Evolutionary conservation across 2,888 invertebrate genomes (phyloP), one percentile per base, ranked within the genome.

Genomic region (Polia nebulosa): DNA sequence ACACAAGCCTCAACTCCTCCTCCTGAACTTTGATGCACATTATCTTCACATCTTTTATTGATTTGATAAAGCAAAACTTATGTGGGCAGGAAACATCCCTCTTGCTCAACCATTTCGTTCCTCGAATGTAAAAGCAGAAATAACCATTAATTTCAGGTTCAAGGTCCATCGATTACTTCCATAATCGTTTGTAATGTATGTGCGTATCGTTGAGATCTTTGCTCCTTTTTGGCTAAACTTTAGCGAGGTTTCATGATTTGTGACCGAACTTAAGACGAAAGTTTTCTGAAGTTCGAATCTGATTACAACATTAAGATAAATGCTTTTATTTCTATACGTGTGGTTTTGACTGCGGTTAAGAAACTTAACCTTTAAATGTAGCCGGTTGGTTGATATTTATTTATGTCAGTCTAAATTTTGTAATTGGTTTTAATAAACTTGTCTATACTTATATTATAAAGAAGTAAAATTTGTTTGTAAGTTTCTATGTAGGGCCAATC

Each of bases 301-400:
- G 78, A 72, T 72, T 71, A 59, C 25, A 57, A 20, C 41, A 8
- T 58, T 57, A 56, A 77, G 78, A 72, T 72, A 71, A 59, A 77
- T 71, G 72, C 34, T 77, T 63, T 77, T 59, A 70, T 77, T 77
- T 71, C 41, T 25, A 55, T 49, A 34, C 29, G 71, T 47, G 53
- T 47, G 71, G 71, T 58, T 77, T 70, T 58, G 45, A 57, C 52
- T 39, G 34, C 8, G 32, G 25, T 34, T n/a, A 45, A 27, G 36
- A 25, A 61, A 47, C 25, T 3, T 27, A n/a, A 34, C 13, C n/a
- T 44, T 36, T 34, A n/a, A n/a, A 8, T 15, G 45, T 22, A 17
- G 13, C 3, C 4, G 0, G 7, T n/a, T 41, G n/a, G n/a, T n/a
- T n/a, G n/a, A n/a, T n/a, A n/a, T n/a, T n/a, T n/a, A n/a, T n/a